Percentiles rank a stretch among this genome's conserved stretches.
Evolutionary conservation across 2,113 vertebrate genomes (phyloP).

Genomic region (Cochlearius cochlearius): DNA sequence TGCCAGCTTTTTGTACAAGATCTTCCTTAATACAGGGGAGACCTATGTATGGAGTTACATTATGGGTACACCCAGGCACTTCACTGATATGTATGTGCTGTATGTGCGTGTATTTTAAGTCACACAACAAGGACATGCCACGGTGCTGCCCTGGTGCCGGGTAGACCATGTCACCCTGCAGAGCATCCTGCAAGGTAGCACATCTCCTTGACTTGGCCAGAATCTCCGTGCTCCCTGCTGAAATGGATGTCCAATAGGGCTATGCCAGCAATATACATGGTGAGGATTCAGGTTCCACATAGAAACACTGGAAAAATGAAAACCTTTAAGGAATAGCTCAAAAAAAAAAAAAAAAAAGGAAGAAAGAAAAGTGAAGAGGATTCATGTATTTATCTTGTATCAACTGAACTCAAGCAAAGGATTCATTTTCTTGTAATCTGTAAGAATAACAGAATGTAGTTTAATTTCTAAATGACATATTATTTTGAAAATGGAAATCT

Average conservation of each 20-base stretch:
- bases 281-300: neutral
- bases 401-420: neutral
- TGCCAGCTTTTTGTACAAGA: neutral
- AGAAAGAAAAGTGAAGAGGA: neutral
- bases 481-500: neutral
- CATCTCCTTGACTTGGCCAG: neutral
- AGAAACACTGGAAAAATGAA: neutral
- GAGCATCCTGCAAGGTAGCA: neutral
- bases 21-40: neutral
- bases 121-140: fast-evolving
- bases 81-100: neutral
- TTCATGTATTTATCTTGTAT: neutral
- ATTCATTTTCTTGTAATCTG: neutral
- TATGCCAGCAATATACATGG: neutral
- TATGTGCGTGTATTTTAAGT: neutral
- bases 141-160: neutral
- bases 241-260: neutral
- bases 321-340: neutral
- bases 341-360: neutral
- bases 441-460: neutral
- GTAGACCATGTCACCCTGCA: neutral
- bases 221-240: neutral
- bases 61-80: neutral
- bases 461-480: neutral
- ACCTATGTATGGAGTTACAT: fast-evolving